phyloP scores from a whole-genome alignment of 2,113 vertebrate species.

The Myrmecophaga tridactyla region DNA sequence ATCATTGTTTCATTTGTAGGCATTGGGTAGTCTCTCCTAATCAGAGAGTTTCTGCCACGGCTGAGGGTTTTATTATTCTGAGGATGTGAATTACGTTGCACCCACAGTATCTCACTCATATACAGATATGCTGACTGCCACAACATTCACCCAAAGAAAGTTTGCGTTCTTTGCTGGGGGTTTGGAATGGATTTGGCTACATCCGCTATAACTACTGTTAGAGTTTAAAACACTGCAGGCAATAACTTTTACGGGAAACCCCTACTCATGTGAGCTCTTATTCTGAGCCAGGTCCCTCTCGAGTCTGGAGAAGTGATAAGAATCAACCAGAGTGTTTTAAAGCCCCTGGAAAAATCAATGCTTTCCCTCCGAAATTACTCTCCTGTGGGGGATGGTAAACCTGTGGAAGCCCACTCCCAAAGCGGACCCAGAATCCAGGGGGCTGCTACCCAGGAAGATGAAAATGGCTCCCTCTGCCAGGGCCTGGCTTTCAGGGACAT shows the following conservation, averaged over 20 bases:
- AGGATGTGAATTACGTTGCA: not conserved
- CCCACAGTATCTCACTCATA: not conserved
- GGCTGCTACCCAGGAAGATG: not conserved
- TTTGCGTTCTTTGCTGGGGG: not conserved
- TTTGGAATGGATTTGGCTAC: not conserved
- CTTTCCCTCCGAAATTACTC: not conserved
- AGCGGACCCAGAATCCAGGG: not conserved
- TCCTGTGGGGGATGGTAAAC: not conserved
- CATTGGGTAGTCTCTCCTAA: not conserved
- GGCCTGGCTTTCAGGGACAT: not conserved
- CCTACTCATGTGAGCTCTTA: conserved; percentile 50
- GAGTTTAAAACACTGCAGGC: conserved; percentile 42
- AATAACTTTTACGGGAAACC: conserved; percentile 5
- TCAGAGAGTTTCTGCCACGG: not conserved
- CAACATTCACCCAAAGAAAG: not conserved
- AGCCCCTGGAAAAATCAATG: not conserved
- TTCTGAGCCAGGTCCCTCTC: conserved; percentile 45
- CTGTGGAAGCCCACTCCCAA: rapidly evolving
- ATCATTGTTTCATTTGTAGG: not conserved
- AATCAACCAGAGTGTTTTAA: conserved; percentile 62
- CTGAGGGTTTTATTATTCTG: not conserved
- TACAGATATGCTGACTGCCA: not conserved
- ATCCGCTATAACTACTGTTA: not conserved
- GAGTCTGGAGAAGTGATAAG: conserved; percentile 12
- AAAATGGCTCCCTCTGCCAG: not conserved